Evolutionary conservation across 2,797 vertebrate genomes (phyloP), one percentile per base, ranked within the genome.

Genomic region (Syndactyla subalaris): DNA sequence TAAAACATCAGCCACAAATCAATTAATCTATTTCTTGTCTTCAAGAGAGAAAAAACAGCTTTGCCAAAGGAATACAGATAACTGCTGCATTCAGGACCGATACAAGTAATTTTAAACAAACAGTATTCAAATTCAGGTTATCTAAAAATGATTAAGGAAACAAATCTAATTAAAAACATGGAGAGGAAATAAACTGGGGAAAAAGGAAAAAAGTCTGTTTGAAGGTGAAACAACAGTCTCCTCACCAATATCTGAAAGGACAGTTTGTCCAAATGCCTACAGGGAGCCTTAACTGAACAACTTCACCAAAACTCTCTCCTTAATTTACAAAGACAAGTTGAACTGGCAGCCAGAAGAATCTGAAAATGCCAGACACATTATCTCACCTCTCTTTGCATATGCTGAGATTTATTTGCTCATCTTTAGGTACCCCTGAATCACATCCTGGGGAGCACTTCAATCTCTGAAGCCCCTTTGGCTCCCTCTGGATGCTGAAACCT

Each of bases 71-170:
- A 52, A 81, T 21, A 78, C 18, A 74, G 63, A 27, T 45, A 81
- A 83, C 61, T 58, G 34, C 58, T 36, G 66, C 70, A 52, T 5
- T 81, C 58, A 54, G 73, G 70, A 62, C 22, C 39, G 48, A 75
- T 10, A 67, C 36, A 59, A 89, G 26, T 32, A n/a, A 83, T 83
- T 83, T 88, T 66, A 61, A 96, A 94, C 49, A 91, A 88, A 70
- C 1, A 85, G 22, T 51, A 75, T 89, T 94, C 78, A 72, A 90
- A 90, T 75, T 75, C 62, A 88, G 51, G 80, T 77, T 63, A 92
- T 52, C 63, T 36, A 75, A 78, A 83, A 89, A 54, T 41, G 27
- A 84, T 58, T 90, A 88, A 86, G 84, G n/a, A 92, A 93, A 81
- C 58, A 3, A 93, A 62, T 8, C 41, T 68, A 75, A 89, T 84